Base-by-base conservation (phyloP, 2,113 vertebrate species). In the Cephalopterus ornatus region DNA sequence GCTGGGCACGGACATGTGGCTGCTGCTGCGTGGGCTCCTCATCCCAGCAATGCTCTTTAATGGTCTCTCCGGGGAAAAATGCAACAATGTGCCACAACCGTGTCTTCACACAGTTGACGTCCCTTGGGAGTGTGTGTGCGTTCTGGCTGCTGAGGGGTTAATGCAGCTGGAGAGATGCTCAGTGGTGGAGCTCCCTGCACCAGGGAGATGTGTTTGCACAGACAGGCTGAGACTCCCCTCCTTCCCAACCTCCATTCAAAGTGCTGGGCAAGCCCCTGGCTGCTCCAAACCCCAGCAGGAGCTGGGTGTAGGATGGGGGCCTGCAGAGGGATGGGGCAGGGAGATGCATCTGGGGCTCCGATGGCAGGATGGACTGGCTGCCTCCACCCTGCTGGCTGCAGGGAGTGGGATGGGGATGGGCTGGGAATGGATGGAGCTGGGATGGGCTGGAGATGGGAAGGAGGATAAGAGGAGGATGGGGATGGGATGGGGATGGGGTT, bases 91-190 rank as follows among this genome's bases (percentile, higher is more conserved):
- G 66, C 62, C 88, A 17, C 85, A 89, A 32, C 30, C 0, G 0
- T 61, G 58, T 68, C 88, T 92, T 65, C 33, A 32, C 19, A 20
- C 56, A 37, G 23, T 33, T 78, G 30, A 37, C 63, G 11, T 49
- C 58, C 32, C 18, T 32, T 26, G 68, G 32, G 53, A 24, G 26
- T 11, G 59, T 28, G 59, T 42, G 24, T 11, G 12, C 0, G 0
- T 56, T 77, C 61, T n/a, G 74, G 80, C 52, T 89, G 80, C 72
- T 32, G 12, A 62, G 71, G 75, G 49, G 67, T 95, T 89, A 89
- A 81, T 46, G 73, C 61, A 77, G 74, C 71, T 46, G 27, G 35
- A 42, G 78, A 35, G 73, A 50, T 41, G 76, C 55, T 71, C 23
- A 2, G 55, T 9, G 8, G 18, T 63, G 81, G 49, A 62, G 42